Conservation (phyloP, 2,888 invertebrate species). For the Norana najaformis region DNA sequence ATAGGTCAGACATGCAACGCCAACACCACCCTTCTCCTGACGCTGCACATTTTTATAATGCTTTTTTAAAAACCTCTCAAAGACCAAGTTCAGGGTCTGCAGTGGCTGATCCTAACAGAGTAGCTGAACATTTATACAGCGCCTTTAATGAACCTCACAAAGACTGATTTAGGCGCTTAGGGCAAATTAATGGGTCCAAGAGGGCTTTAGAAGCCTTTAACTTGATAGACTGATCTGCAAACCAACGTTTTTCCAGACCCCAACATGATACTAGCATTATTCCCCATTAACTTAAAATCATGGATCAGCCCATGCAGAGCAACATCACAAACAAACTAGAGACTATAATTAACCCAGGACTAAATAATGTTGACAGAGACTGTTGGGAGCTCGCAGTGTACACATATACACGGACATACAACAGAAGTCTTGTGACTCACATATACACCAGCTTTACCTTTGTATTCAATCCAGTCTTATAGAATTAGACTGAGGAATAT, state of each 20-base stretch:
- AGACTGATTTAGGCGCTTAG: background rate
- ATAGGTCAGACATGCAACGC: background rate
- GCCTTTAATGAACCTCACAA: background rate
- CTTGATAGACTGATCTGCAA: background rate
- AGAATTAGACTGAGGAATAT: too few species aligned
- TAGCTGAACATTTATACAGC: background rate
- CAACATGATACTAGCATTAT: background rate
- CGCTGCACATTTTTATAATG: background rate
- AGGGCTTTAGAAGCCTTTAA: background rate
- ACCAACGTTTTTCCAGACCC: background rate
- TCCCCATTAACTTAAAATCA: background rate
- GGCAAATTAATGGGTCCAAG: background rate
- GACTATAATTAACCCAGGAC: too few species aligned
- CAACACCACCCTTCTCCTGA: background rate
- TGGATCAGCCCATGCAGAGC: background rate
- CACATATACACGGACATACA: background rate
- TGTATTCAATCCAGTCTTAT: too few species aligned
- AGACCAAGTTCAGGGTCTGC: background rate
- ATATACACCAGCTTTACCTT: too few species aligned
- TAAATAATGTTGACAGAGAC: too few species aligned
- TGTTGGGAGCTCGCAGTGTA: too few species aligned
- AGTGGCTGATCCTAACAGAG: background rate
- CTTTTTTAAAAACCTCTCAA: background rate
- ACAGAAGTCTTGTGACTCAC: too few species aligned
- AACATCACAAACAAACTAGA: background rate